Evolutionary conservation across 1,140 invertebrate genomes (phyloP).

Genomic region (Capitella teleta): DNA sequence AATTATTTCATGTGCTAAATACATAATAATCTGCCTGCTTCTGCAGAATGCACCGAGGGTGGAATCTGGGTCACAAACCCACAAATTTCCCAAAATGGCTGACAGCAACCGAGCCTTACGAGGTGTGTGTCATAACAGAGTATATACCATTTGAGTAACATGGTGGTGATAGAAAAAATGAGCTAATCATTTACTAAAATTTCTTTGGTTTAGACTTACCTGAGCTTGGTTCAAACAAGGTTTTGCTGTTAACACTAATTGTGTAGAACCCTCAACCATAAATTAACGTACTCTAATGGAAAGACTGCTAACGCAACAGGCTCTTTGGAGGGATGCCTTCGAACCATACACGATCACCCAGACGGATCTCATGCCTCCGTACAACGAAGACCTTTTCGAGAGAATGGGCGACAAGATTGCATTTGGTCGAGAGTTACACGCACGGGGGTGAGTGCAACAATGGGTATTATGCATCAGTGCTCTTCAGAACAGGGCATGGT

Average conservation of each 20-base stretch:
- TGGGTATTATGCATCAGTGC: too few species aligned
- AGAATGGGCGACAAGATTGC: slow-evolving; percentile 12
- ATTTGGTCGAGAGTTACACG: slow-evolving; percentile 1
- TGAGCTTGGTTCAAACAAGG: too few species aligned
- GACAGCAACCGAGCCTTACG: slow-evolving; percentile 62
- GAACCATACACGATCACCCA: slow-evolving; percentile 73
- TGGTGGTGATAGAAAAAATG: too few species aligned
- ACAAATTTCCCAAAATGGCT: slow-evolving; percentile 70
- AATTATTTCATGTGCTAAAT: too few species aligned
- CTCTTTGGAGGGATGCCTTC: slow-evolving; percentile 74
- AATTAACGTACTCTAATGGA: neutral
- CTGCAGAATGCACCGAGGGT: slow-evolving; percentile 13
- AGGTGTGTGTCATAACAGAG: slow-evolving; percentile 47
- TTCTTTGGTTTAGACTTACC: too few species aligned
- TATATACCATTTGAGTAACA: too few species aligned
- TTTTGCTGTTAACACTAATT: too few species aligned
- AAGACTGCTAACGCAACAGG: slow-evolving; percentile 42
- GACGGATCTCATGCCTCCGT: slow-evolving; percentile 58
- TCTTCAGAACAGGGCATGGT: too few species aligned
- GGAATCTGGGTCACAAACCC: slow-evolving; percentile 63
- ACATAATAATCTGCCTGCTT: too few species aligned
- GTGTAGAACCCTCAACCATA: too few species aligned
- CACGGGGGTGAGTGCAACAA: slow-evolving; percentile 7
- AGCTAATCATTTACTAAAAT: too few species aligned
- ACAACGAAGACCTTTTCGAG: slow-evolving; percentile 8